Base-by-base conservation (phyloP, 92 coral and sea anemone genomes). In the Palythoa caribaeorum region DNA sequence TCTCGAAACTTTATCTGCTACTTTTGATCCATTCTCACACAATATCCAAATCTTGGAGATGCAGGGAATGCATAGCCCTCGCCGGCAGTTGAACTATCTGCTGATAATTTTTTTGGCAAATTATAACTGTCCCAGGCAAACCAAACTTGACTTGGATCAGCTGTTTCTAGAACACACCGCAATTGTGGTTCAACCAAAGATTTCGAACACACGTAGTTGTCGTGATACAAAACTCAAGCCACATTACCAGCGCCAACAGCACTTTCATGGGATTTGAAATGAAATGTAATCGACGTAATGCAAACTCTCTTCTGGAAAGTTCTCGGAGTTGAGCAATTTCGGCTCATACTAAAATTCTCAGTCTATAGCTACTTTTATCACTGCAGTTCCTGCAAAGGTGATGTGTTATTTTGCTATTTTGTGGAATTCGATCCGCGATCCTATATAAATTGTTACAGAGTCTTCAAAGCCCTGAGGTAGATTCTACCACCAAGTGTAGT, bases 341-440 rank as follows among this genome's bases (percentile, higher is more conserved):
- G 53, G 39, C 60, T 16, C 79, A 76, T 59, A 17, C 80, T 76
- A 48, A 16, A 40, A 36, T 55, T 50, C 38, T 35, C 48, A 54
- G 47, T 69, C 39, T 21, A 77, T 77, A 77, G 48, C 68, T 54
- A 53, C 9, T 55, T 47, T 60, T 66, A 66, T 65, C 84, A 79
- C 84, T 79, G 75, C 86, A 65, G 60, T 66, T 81, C 28, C 73
- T 81, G 86, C 86, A 51, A 81, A 47, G 66, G 86, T 66, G 86
- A 81, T 71, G 44, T 35, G 13, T 47, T 37, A 78, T 54, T 35
- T 35, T 62, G 68, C 15, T 57, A 20, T 15, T 53, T 13, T 38
- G 11, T 28, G 38, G 44, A 28, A 10, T 44, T 21, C 47, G 9
- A 21, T 53, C 40, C 55, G 59, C 19, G 44, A n/a, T 35, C 44